Base-by-base conservation (phyloP, 2,797 vertebrate species). In the Galago senegalensis region DNA sequence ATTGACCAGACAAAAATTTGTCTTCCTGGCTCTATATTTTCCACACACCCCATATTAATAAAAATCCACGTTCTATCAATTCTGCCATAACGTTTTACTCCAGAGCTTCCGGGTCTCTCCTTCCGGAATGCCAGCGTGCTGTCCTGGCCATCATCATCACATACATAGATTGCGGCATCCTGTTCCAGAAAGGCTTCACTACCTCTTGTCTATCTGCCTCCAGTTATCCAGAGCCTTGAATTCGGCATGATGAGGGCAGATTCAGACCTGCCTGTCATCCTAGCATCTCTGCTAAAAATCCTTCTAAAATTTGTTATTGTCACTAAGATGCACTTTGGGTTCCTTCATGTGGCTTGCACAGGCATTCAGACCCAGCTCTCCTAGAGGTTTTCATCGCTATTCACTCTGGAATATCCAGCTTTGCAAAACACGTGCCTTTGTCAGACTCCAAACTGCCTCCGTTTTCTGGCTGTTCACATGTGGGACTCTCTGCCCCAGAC, bases 361-460 rank as follows among this genome's bases (percentile, higher is more conserved):
- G 29, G 3, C 18, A 5, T 25, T 13, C 23, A 12, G 18, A n/a
- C 12, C 31, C n/a, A 29, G 11, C 27, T 37, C 18, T 20, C 17
- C 1, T 5, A 21, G 69, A 11, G 2, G 16, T 58, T 46, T 20
- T 14, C 29, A 23, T 34, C 8, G 37, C 46, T 25, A 27, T n/a
- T 76, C 20, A 18, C 23, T 23, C 18, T 65, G 34, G 23, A 63
- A 13, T 3, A 82, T 13, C 17, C 14, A 5, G 23, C 4, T 0
- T 37, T 25, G 25, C 5, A 11, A 16, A 63, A 31, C 34, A 25
- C 0, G 6, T 3, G 23, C 31, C 53, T 58, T 75, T 56, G 21
- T 58, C 31, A 18, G 2, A 23, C 2, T 1, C 0, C 2, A 4
- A 7, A 18, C 31, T n/a, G 3, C 56, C 60, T 77, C 34, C 6